Base-by-base conservation (phyloP, 2,888 invertebrate genomes). In the Cephus sareptanus region DNA sequence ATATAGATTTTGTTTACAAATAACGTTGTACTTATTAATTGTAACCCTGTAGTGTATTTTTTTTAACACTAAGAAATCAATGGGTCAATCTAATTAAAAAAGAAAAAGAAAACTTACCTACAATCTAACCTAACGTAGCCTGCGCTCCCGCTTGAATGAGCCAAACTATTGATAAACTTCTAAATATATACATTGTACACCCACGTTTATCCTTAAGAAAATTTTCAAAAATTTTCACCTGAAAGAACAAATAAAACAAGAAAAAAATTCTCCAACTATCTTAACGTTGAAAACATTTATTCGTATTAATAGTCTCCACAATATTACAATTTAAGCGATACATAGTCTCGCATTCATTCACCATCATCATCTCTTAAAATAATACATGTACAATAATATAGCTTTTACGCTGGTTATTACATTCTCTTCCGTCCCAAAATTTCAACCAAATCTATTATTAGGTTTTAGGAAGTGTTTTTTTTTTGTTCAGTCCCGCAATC, bases 231-330 rank as follows among this genome's bases (percentile, higher is more conserved):
- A 15, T 23, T 23, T 40, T 40, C 2, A 40, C 15, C 23, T 13
- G 13, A 56, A 56, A 23, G 75, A 31, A 70, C 12, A 4, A 13
- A 33, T 13, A 15, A 40, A 76, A 76, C 73, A 75, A 77, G 11
- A 30, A 70, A 33, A n/a, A 30, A 70, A 15, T 70, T 4, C 12
- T 33, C 74, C 77, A 13, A 77, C 2, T 30, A 34, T 77, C 73
- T 76, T 83, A 87, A 87, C 85, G 87, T 87, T 87, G 83, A 87
- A 88, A 88, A 88, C 87, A 87, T 88, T 88, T 88, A 88, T 88
- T 88, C 83, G 77, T 82, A 83, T 82, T 81, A 80, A 83, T 83
- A 83, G 83, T 80, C 76, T 82, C 84, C 83, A 79, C 82, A 85
- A 86, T 83, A 83, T 85, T 84, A 86, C 85, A 87, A 86, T 87